A percentile compares a stretch with the other conserved stretches of the same genome.
These are phyloP conservation scores for Scaptomyza parva DNA, from an alignment of 2,888 invertebrate species.

Conservation along the genomic window DNA sequence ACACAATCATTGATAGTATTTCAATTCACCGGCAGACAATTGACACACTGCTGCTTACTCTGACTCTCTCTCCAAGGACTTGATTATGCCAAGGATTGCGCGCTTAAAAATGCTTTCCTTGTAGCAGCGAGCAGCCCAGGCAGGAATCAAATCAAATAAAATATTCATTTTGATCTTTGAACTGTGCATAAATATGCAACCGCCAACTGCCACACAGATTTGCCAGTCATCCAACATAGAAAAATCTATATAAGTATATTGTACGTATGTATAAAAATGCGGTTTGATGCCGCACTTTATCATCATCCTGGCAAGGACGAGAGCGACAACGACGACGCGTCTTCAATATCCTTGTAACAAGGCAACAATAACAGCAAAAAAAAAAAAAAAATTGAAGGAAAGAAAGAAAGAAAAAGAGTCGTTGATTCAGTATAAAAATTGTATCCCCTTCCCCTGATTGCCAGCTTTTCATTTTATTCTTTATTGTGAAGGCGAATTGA, in stretches of 20 bases:
- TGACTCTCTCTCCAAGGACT: conserved; percentile 71
- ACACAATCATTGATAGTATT: conserved; percentile 24
- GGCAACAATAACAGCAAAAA: conserved; percentile 47
- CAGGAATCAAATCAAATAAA: conserved; percentile 82
- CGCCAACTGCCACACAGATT: conserved; percentile 45
- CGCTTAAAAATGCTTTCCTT: conserved; percentile 82
- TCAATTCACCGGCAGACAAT: conserved; percentile 65
- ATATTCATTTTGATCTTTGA: conserved; percentile 84
- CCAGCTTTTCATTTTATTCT: conserved; percentile 20
- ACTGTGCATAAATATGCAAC: conserved; percentile 82
- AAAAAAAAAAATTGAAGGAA: no score
- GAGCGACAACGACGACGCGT: conserved; percentile 39
- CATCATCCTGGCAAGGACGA: conserved; percentile 62
- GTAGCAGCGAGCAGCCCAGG: conserved; percentile 59
- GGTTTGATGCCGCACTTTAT: conserved; percentile 72
- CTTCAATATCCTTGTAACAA: conserved; percentile 62
- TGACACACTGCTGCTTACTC: conserved; percentile 48
- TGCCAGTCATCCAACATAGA: conserved; percentile 31
- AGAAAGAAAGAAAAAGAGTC: background rate
- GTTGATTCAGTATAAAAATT: conserved; percentile 45
- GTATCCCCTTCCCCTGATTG: conserved; percentile 45
- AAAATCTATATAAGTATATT: conserved; percentile 18
- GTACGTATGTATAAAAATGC: conserved; percentile 48
- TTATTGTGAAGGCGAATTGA: conserved; percentile 48
- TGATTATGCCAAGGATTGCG: conserved; percentile 69